These are phyloP conservation scores for Nesoenas mayeri DNA, from an alignment of 2,113 vertebrate species.

Conservation along the genomic window DNA sequence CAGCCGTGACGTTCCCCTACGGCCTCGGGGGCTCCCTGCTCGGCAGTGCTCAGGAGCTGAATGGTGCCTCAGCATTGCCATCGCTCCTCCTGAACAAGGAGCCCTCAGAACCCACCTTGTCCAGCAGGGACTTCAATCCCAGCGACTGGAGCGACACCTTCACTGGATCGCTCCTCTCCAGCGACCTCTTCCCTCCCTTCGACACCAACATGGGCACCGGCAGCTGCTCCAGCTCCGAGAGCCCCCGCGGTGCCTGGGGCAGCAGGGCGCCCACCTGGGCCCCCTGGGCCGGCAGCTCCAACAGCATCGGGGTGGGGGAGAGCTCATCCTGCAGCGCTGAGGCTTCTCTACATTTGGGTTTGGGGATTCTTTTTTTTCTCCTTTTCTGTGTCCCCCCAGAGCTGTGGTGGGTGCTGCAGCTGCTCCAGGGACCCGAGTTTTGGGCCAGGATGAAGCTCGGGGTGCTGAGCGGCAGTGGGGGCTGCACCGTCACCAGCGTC, in stretches of 20 bases:
- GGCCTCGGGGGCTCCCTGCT: background rate
- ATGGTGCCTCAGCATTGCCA: background rate
- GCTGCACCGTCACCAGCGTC: too few relatives aligned
- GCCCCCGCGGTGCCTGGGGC: background rate
- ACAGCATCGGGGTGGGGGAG: conserved; percentile 54
- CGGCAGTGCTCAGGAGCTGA: background rate
- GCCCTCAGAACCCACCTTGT: background rate
- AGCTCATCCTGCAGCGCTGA: conserved; percentile 36
- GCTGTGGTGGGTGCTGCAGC: background rate
- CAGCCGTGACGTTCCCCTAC: fast-evolving
- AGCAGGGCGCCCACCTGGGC: conserved; percentile 22
- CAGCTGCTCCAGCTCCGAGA: background rate
- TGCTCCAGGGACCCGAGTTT: background rate
- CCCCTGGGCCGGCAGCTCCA: background rate
- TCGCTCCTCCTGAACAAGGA: background rate
- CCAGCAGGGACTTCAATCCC: background rate
- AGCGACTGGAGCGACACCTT: background rate
- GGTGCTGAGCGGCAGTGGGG: background rate
- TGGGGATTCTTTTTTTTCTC: background rate
- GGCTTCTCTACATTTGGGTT: fast-evolving
- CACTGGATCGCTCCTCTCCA: background rate
- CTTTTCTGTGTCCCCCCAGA: background rate
- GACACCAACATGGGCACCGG: background rate
- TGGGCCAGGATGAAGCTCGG: background rate
- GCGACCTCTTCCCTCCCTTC: background rate